Conservation (phyloP, 2,113 vertebrate species). For the Perognathus longimembris region DNA sequence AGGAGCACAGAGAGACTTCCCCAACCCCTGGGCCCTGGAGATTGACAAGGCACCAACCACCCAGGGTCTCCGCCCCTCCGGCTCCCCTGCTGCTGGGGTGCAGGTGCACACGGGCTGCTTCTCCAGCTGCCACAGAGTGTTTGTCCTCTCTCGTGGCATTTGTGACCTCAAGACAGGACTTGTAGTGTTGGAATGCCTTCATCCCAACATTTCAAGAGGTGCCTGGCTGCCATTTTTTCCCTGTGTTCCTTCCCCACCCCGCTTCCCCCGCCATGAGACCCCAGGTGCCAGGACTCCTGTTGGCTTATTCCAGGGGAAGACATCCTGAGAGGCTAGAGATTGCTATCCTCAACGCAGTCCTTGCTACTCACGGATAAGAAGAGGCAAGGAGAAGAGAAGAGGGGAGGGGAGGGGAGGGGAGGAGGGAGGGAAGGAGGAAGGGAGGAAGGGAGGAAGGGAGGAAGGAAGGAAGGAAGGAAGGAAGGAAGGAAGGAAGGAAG, state of each 20-base stretch:
- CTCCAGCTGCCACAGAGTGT: not conserved
- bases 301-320: not conserved
- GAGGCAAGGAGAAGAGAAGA: too few relatives aligned
- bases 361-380: not conserved
- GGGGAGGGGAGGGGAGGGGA: too few relatives aligned
- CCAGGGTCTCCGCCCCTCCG: not conserved
- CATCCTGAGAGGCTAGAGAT: not conserved
- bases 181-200: not conserved
- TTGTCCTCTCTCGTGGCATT: not conserved
- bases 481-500: too few relatives aligned
- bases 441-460: too few relatives aligned
- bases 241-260: not conserved
- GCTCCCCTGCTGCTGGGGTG: not conserved
- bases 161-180: not conserved
- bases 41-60: not conserved
- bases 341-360: accelerated
- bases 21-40: too few relatives aligned
- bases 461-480: too few relatives aligned
- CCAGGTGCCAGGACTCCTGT: not conserved
- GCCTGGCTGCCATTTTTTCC: too few relatives aligned
- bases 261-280: too few relatives aligned
- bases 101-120: not conserved
- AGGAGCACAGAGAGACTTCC: not conserved
- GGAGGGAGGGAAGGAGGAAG: too few relatives aligned
- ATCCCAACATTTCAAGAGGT: not conserved